Evolutionary conservation across 2,888 invertebrate species (phyloP).

Genomic region (Apocheima hispidaria): DNA sequence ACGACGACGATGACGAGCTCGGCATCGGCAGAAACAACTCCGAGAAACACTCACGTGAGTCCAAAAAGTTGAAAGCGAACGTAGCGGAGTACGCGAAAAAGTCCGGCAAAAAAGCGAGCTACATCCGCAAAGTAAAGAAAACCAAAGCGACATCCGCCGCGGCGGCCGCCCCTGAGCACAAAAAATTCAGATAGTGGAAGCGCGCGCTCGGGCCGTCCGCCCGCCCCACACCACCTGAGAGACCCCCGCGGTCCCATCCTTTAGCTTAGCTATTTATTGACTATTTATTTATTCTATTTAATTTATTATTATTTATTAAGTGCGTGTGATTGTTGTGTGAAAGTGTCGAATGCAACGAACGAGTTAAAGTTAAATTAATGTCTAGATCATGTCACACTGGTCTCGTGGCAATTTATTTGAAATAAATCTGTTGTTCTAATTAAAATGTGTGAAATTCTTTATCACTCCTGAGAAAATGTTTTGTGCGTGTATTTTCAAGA

Average conservation of each 20-base stretch:
- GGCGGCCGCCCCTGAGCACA: conserved; percentile 79
- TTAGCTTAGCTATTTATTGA: conserved; percentile 86
- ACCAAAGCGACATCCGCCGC: conserved; percentile 81
- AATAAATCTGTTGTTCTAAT: conserved; percentile 85
- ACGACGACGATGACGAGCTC: conserved; percentile 88
- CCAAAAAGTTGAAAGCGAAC: conserved; percentile 88
- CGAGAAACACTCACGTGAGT: conserved; percentile 92
- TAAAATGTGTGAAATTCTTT: conserved; percentile 80
- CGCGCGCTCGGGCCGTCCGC: conserved; percentile 64
- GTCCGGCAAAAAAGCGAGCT: conserved; percentile 80
- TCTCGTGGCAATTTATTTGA: conserved; percentile 85
- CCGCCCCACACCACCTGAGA: conserved; percentile 80
- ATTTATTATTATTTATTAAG: conserved; percentile 87
- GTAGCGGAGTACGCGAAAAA: conserved; percentile 77
- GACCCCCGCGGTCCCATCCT: conserved; percentile 78
- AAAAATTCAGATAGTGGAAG: conserved; percentile 86
- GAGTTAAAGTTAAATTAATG: conserved; percentile 85
- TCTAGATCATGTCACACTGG: conserved; percentile 86
- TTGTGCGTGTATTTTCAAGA: conserved; percentile 71
- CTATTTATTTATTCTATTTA: conserved; percentile 86
- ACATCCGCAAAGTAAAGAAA: conserved; percentile 83
- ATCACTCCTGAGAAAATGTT: conserved; percentile 70
- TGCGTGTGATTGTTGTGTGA: conserved; percentile 84
- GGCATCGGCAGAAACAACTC: conserved; percentile 85
- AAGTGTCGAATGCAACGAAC: conserved; percentile 81